phyloP scores from a whole-genome alignment of 2,113 vertebrate genomes.

The Crocuta crocuta region DNA sequence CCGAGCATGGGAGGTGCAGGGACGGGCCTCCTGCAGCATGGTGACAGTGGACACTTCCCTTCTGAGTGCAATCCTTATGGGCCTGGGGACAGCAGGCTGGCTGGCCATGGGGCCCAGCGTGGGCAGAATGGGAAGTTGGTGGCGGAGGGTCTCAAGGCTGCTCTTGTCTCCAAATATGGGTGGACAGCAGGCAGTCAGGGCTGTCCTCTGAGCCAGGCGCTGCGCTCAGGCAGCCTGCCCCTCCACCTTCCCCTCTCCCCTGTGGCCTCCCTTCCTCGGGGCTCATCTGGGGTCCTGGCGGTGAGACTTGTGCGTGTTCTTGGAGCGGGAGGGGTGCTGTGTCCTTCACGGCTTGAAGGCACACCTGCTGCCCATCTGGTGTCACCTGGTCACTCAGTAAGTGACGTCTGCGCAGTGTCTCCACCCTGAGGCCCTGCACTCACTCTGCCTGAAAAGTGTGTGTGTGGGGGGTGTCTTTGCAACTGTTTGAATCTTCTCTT shows the following conservation, averaged over 20 bases:
- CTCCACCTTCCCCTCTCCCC: background rate
- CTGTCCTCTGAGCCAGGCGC: accelerated
- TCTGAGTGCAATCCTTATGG: accelerated
- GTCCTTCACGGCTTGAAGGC: background rate
- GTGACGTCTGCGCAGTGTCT: too few species aligned
- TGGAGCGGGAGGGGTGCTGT: background rate
- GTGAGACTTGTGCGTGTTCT: background rate
- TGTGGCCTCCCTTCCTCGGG: background rate
- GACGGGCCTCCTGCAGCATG: accelerated
- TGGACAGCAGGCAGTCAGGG: background rate
- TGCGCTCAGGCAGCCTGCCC: background rate
- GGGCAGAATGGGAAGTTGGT: too few species aligned
- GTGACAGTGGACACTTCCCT: accelerated
- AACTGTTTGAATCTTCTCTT: accelerated
- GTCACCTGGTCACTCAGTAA: background rate
- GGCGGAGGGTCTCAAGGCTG: background rate
- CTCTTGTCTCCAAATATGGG: accelerated
- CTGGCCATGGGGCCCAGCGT: background rate
- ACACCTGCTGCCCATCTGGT: background rate
- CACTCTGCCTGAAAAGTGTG: background rate
- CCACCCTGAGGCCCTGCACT: background rate
- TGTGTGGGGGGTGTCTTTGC: background rate
- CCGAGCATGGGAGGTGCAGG: accelerated
- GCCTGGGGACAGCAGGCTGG: background rate
- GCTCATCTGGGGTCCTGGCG: background rate